Evolutionary conservation across 2,797 vertebrate genomes (phyloP), one percentile per base, ranked within the genome.

Genomic region (Microctenopoma lineatum): DNA sequence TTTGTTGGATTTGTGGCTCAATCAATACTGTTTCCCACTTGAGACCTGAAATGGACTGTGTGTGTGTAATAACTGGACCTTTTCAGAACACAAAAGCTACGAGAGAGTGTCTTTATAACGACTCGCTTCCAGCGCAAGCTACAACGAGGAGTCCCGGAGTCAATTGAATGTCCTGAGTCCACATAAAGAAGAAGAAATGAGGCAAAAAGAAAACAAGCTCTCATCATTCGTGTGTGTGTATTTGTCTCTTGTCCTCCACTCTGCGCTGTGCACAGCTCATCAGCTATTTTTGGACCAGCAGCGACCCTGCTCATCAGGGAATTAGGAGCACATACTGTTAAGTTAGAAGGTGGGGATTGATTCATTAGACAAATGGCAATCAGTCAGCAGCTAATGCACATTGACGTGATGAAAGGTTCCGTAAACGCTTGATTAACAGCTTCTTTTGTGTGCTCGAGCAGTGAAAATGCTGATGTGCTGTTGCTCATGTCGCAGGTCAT

Each of bases 341-440:
- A 41, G 77, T 87, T 70, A 84, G 76, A 87, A 90, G 79, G 89
- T 85, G 86, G 81, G 75, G 73, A 90, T 84, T 91, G 90, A 94
- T 94, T 92, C 84, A 93, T 93, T 92, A 86, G 87, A 91, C 90
- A 90, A 93, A 90, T 87, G 87, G 88, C 72, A 89, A 91, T 90
- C 91, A 92, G 90, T 92, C 90, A 92, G 87, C 58, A 42, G 84
- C 89, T 93, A 92, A 92, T 93, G 91, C 90, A 87, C 90, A 93
- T 90, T 89, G 91, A 91, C 91, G 91, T 55, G 70, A 81, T 80
- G 85, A 92, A 90, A 92, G 91, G 86, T 86, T 92, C 80, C 27
- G 81, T 91, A 88, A 92, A 90, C 72, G 66, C 90, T 85, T 92
- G 92, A 94, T 90, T 90, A 90, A 92, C 72, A 51, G 82, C 86